Conservation (phyloP, 1,140 invertebrate species). For the Calycopis cecrops region DNA sequence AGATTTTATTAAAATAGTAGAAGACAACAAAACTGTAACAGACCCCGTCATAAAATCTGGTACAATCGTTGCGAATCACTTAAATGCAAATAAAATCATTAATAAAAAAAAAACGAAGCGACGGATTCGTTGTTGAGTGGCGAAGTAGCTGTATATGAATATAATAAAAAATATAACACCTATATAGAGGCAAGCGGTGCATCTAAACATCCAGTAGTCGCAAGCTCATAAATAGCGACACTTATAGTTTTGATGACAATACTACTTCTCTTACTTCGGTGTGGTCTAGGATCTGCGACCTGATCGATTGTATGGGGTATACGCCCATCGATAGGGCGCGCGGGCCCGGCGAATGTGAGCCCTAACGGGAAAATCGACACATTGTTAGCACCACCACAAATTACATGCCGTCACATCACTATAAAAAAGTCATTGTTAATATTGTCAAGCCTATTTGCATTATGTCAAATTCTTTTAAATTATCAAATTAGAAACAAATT, state of each 20-base stretch:
- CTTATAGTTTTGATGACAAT: slow-evolving; percentile 44
- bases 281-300: slow-evolving; percentile 88
- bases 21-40: not conserved
- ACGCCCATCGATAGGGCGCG: slow-evolving; percentile 90
- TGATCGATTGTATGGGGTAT: slow-evolving; percentile 90
- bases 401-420: slow-evolving; percentile 53
- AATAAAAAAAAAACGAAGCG: slow-evolving; percentile 39
- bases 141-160: slow-evolving; percentile 38
- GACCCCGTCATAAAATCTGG: slow-evolving; percentile 29
- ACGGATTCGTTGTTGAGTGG: slow-evolving; percentile 22
- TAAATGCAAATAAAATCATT: slow-evolving; percentile 35
- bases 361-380: slow-evolving; percentile 80
- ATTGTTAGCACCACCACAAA: slow-evolving; percentile 73
- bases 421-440: slow-evolving; percentile 31
- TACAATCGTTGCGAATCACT: slow-evolving; percentile 29
- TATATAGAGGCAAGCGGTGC: slow-evolving; percentile 66
- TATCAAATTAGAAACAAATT: slow-evolving; percentile 18
- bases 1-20: slow-evolving; percentile 30
- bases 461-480: not conserved
- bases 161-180: slow-evolving; percentile 54
- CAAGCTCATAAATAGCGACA: slow-evolving; percentile 61
- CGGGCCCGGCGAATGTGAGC: slow-evolving; percentile 90
- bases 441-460: slow-evolving; percentile 12
- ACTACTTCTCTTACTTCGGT: slow-evolving; percentile 87
- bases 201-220: slow-evolving; percentile 69